Evolutionary conservation across 23 tunicate species (phyloP), one percentile per base, ranked within the genome.

Genomic region (Botrylloides violaceus): DNA sequence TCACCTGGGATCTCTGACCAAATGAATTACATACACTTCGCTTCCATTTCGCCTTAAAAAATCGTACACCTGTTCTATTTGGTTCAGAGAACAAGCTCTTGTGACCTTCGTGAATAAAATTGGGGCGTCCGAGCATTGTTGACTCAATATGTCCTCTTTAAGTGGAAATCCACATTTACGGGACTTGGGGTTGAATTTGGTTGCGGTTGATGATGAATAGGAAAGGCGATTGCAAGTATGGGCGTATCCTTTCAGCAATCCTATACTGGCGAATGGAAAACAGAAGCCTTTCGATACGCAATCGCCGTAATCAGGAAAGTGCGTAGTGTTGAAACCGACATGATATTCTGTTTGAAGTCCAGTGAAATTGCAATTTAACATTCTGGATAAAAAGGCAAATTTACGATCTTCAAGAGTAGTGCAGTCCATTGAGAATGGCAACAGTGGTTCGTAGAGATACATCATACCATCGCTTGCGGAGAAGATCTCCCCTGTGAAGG

Each of bases 1-100:
- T 25, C 37, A 68, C 74, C 74, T 68, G 0, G 74, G 74, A 25
- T 68, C 74, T 2, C 74, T n/a, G n/a, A 68, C 15, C 12, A 68
- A 56, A 2, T 68, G 74, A 37, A 68, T 68, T 25, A 68, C 1
- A 22, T 36, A 68, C 4, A 68, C 74, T 37, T 36, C 27, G 57
- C 37, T 39, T 68, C 74, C 74, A 0, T n/a, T 43, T 19, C 19
- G 26, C 4, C 32, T 68, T 1, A 68, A 36, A 37, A 32, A n/a
- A 5, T 25, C 20, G 57, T 68, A 68, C 4, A 68, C 4, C 29
- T 23, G 29, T 1, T 68, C 58, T 26, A 68, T 18, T 1, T 23
- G 20, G 24, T 68, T n/a, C 18, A 68, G 26, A 6, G 74, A 68
- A 22, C 74, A 68, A 21, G 37, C 37, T 5, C 74, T 39, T 19